Conservation (phyloP, 2,888 invertebrate genomes). For the Caprella mutica region DNA sequence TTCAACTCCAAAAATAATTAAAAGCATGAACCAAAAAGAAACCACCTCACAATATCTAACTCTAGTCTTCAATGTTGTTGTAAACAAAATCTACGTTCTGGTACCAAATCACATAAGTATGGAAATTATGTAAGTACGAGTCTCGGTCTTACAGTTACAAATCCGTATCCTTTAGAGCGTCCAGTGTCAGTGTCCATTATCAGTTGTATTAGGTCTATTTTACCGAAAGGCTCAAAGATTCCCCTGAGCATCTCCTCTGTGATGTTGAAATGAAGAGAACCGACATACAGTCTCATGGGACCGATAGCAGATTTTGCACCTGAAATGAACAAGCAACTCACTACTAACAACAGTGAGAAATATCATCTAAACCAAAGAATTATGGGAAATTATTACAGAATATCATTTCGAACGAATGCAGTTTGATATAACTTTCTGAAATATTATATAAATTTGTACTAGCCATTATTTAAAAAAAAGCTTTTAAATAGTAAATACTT, state of each 20-base stretch:
- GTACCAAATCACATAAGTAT: not conserved
- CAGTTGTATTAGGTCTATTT: constrained; percentile 86
- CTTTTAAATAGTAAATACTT: too few relatives aligned
- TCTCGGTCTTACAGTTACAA: constrained; percentile 62
- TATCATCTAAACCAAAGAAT: too few relatives aligned
- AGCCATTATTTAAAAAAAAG: too few relatives aligned
- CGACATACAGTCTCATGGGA: constrained; percentile 93
- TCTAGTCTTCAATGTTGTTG: not conserved
- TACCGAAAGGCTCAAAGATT: constrained; percentile 98
- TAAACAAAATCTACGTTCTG: not conserved
- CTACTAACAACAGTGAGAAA: too few relatives aligned
- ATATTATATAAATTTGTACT: too few relatives aligned
- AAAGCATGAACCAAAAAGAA: not conserved
- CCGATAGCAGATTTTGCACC: constrained; percentile 80
- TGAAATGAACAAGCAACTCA: constrained; percentile 13
- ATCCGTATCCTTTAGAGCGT: constrained; percentile 93
- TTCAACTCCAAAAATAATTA: not conserved
- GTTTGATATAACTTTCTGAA: too few relatives aligned
- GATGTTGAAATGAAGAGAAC: constrained; percentile 94
- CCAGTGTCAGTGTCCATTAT: constrained; percentile 92
- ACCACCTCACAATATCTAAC: not conserved
- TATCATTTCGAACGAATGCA: too few relatives aligned
- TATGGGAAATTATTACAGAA: too few relatives aligned
- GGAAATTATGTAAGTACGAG: not conserved
- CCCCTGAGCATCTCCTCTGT: constrained; percentile 97